phyloP scores from a whole-genome alignment of 2,113 vertebrate genomes.

The Alces alces region DNA sequence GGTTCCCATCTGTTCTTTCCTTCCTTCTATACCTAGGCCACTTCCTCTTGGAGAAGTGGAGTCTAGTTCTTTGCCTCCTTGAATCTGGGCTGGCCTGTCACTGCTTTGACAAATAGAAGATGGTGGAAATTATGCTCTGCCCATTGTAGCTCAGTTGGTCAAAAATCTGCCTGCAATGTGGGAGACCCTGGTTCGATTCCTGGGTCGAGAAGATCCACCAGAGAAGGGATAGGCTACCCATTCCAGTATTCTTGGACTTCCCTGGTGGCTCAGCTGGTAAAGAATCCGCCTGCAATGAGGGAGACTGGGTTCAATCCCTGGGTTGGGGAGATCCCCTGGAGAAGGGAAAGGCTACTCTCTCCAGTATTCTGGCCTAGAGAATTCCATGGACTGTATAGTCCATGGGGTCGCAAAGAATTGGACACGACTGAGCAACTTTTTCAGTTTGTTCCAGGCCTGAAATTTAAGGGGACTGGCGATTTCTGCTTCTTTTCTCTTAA shows the following conservation, averaged over 20 bases:
- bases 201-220: too few relatives aligned
- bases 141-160: rapidly evolving
- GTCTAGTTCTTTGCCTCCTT: not conserved
- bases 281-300: too few relatives aligned
- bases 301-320: not conserved
- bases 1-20: not conserved
- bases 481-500: not conserved
- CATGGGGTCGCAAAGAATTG: not conserved
- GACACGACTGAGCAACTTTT: not conserved
- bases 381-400: not conserved
- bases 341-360: not conserved
- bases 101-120: not conserved
- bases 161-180: not conserved
- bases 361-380: not conserved
- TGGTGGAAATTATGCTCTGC: not conserved
- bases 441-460: not conserved
- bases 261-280: too few relatives aligned
- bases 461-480: not conserved
- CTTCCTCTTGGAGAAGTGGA: not conserved
- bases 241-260: too few relatives aligned
- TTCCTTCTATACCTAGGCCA: not conserved
- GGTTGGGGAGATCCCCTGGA: not conserved
- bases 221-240: too few relatives aligned
- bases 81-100: not conserved
- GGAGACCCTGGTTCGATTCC: not conserved